Evolutionary conservation across 2,113 vertebrate genomes (phyloP).

Genomic region (Rynchops niger): DNA sequence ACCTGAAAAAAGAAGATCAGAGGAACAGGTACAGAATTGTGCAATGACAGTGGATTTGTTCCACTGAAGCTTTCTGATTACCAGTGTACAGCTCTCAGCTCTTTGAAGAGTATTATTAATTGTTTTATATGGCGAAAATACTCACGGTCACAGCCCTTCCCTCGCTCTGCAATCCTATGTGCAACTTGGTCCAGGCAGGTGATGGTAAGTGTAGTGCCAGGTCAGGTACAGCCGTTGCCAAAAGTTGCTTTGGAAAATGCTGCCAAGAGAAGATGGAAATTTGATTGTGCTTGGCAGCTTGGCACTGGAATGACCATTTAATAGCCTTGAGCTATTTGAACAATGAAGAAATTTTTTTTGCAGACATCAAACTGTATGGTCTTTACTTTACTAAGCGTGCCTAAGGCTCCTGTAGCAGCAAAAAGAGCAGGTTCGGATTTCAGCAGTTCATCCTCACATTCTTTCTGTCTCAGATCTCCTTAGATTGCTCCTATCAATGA

Average conservation of each 20-base stretch:
- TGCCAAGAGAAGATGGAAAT: background rate
- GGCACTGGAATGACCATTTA: background rate
- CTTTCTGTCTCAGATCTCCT: constrained; percentile 76
- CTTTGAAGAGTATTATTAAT: background rate
- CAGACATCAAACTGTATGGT: background rate
- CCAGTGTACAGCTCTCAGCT: background rate
- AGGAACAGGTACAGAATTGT: background rate
- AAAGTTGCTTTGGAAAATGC: background rate
- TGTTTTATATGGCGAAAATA: background rate
- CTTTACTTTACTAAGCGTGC: constrained; percentile 81
- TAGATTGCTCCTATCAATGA: constrained; percentile 69
- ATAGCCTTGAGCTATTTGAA: background rate
- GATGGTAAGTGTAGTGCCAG: background rate
- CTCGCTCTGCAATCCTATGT: background rate
- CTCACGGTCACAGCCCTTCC: background rate
- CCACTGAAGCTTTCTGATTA: background rate
- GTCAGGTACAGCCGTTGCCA: background rate
- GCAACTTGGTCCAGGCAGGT: background rate
- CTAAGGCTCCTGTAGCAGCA: constrained; percentile 78
- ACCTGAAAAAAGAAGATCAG: constrained; percentile 64
- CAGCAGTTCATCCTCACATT: constrained; percentile 80
- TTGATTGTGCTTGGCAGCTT: background rate
- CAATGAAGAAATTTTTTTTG: background rate
- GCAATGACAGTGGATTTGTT: background rate
- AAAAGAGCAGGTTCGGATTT: constrained; percentile 84